phyloP scores from a whole-genome alignment of 1,140 invertebrate species.

The Tachypleus tridentatus region DNA sequence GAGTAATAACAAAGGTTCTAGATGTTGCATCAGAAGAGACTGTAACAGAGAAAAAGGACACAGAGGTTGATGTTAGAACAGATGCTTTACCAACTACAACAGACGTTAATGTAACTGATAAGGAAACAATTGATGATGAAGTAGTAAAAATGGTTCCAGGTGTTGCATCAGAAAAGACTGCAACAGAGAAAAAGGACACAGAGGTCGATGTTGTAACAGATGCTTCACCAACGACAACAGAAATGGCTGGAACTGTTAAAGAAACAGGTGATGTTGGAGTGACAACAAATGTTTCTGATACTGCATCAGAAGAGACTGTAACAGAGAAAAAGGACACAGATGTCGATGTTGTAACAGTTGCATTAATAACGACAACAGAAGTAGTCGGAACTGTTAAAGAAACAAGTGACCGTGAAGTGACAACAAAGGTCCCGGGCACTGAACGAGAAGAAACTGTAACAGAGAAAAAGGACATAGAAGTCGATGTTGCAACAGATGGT shows the following conservation, averaged over 20 bases:
- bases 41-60: neutral
- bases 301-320: conserved; percentile 16
- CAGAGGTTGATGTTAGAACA: neutral
- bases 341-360: neutral
- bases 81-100: neutral
- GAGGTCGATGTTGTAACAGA: neutral
- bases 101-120: neutral
- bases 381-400: no score
- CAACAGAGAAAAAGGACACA: neutral
- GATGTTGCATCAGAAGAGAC: no score
- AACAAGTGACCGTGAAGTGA: no score
- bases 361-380: neutral
- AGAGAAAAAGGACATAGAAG: conserved; percentile 5
- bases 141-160: neutral
- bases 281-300: neutral
- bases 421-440: neutral
- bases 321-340: conserved; percentile 9
- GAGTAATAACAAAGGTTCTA: no score
- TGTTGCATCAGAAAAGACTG: neutral
- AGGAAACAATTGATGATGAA: no score
- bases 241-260: neutral
- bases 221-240: neutral
- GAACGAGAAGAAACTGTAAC: conserved; percentile 10
- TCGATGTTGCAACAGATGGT: neutral
- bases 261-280: neutral